Evolutionary conservation across 1,140 invertebrate genomes (phyloP), one percentile per base, ranked within the genome.

Genomic region (Lordiphosa mommai): DNA sequence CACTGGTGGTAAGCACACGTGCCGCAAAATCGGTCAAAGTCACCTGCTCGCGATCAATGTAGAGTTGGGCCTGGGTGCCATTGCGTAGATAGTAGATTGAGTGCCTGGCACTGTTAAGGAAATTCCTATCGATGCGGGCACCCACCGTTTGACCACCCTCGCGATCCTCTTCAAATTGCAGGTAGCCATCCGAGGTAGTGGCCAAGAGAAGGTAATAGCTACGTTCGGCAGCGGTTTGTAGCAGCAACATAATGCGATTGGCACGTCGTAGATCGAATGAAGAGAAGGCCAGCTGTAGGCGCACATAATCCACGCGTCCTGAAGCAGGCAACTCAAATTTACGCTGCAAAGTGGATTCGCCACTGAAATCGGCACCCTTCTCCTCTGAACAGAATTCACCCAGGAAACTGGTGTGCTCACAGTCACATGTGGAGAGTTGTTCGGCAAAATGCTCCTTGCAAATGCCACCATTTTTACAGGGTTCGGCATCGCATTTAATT

Each of bases 401-500:
- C 71, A 95, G 94, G 86, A 96, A 97, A 47, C 95, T 97, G 3
- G 95, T 98, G 12, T 94, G 91, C 55, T 96, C 93, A 77, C 97
- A 98, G 65, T 97, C 93, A 87, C 97, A 98, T 4, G 93, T 93
- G 55, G 94, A 95, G 61, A 94, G 92, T 47, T 94, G 94, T 44
- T 94, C 93, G n/a, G 93, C 92, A 87, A 97, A 98, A 86, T 96
- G 94, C 88, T 98, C 96, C 5, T 94, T 93, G 77, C 97, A 98
- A 12, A 94, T 91, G 0, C 96, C 96, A 4, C 93, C 92, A 89
- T 98, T 96, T 72, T 96, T 94, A 80, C 97, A 98, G 0, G 96
- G 96, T 44, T 94, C 91, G 0, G 92, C 91, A 61, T 96, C 95
- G 86, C 96, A 98, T 72, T 96, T 95, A 93, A 96, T 96, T 64